Percentiles rank a stretch among this genome's conserved stretches.
phyloP scores from a whole-genome alignment of 2,113 vertebrate species.

The Colistium nudipinnis region DNA sequence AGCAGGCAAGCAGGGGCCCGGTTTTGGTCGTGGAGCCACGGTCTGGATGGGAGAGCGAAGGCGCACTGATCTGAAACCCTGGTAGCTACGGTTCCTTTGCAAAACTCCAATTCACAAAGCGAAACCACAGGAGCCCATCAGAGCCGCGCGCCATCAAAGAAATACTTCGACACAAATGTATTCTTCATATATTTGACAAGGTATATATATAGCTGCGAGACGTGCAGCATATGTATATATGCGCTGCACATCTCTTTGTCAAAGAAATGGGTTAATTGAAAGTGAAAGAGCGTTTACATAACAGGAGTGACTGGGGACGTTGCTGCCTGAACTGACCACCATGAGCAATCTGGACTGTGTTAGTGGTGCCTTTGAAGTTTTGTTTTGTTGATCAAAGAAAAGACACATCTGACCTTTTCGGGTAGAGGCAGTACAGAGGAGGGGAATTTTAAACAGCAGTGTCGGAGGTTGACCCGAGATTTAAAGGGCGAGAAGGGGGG shows the following conservation, averaged over 20 bases:
- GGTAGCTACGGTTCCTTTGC: constrained; percentile 41
- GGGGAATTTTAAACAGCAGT: background rate
- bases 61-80: constrained; percentile 57
- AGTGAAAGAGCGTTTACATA: constrained; percentile 48
- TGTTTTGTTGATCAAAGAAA: constrained; percentile 42
- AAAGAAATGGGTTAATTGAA: constrained; percentile 49
- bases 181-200: too few species aligned
- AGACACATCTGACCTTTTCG: constrained; percentile 25
- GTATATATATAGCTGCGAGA: too few species aligned
- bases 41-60: constrained; percentile 58
- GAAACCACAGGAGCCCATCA: constrained; percentile 51
- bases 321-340: constrained; percentile 19
- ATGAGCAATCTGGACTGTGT: constrained; percentile 60
- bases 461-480: background rate
- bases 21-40: constrained; percentile 64
- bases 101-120: constrained; percentile 49
- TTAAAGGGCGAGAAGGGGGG: background rate
- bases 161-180: constrained; percentile 13
- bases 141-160: constrained; percentile 42
- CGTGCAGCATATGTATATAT: too few species aligned
- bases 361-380: constrained; percentile 35
- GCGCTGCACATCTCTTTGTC: constrained; percentile 4
- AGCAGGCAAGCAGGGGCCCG: constrained; percentile 46
- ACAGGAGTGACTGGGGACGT: constrained; percentile 16
- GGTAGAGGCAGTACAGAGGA: background rate